Conservation (phyloP, 2,888 invertebrate species). For the Callyntrura sp. region DNA sequence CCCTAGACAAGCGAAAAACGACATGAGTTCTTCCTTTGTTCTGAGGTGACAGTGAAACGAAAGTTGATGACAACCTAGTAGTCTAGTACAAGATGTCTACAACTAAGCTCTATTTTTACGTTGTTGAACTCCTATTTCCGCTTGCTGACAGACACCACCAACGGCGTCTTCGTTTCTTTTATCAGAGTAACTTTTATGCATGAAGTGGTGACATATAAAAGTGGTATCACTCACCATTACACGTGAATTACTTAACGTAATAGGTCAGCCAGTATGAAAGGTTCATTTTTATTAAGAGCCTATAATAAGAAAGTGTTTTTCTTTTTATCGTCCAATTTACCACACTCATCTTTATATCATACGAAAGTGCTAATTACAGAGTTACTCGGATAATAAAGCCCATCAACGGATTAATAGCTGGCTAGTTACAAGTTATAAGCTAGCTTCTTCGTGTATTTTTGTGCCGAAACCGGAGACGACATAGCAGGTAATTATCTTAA, state of each 20-base stretch:
- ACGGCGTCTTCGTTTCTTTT: background rate
- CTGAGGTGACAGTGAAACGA: slow-evolving; percentile 26
- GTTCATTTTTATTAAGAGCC: background rate
- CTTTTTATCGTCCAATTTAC: background rate
- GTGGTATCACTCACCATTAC: background rate
- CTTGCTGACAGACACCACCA: background rate
- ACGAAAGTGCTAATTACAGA: slow-evolving; percentile 17
- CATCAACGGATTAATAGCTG: slow-evolving; percentile 19
- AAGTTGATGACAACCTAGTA: background rate
- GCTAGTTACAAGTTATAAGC: background rate
- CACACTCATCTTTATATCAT: background rate
- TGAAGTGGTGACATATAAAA: background rate
- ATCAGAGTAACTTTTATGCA: background rate
- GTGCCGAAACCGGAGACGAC: slow-evolving; percentile 4
- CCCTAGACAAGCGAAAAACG: too few species aligned
- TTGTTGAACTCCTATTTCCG: background rate
- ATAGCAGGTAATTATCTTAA: slow-evolving; percentile 50
- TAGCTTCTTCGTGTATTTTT: background rate
- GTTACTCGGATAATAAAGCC: background rate
- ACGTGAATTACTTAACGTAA: slow-evolving; percentile 6
- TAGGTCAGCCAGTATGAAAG: background rate
- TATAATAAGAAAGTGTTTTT: slow-evolving; percentile 48
- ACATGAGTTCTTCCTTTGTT: slow-evolving; percentile 23
- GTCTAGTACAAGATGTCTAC: too few species aligned
- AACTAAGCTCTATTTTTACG: background rate